Percentiles rank a stretch among this genome's conserved stretches.
Conservation (phyloP, 2,113 vertebrate species). For the Onychorhynchus coronatus region DNA sequence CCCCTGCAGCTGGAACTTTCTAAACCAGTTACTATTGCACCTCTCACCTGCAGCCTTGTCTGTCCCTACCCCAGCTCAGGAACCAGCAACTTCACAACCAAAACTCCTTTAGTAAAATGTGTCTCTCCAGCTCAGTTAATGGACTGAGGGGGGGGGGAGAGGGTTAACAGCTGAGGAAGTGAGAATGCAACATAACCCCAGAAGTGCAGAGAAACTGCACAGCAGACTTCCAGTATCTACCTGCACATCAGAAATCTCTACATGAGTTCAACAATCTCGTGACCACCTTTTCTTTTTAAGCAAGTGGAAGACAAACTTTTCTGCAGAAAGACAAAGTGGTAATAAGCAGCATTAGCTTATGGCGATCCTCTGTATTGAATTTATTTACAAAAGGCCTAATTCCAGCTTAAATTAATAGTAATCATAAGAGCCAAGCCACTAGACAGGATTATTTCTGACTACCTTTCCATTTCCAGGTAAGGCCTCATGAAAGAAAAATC, state of each 20-base stretch:
- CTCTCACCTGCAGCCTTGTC: neutral
- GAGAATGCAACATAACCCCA: neutral
- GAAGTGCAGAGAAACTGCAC: neutral
- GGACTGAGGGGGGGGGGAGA: neutral
- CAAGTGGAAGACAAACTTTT: neutral
- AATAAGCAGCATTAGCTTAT: neutral
- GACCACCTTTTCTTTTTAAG: neutral
- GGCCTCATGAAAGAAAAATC: neutral
- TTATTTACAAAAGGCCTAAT: neutral
- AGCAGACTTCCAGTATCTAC: neutral
- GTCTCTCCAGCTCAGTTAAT: neutral
- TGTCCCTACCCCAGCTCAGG: neutral
- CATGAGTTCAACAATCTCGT: neutral
- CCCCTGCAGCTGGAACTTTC: neutral
- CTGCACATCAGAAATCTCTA: neutral
- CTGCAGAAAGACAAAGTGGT: neutral
- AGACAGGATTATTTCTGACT: neutral
- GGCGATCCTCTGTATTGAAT: neutral
- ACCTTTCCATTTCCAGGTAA: neutral
- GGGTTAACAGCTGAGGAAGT: neutral
- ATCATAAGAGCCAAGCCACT: neutral
- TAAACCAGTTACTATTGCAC: neutral
- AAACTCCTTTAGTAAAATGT: neutral
- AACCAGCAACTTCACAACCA: neutral
- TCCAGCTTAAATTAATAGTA: neutral